These are phyloP conservation scores for Benthosema pterotum DNA, from an alignment of 2,797 vertebrate species.

Conservation along the genomic window DNA sequence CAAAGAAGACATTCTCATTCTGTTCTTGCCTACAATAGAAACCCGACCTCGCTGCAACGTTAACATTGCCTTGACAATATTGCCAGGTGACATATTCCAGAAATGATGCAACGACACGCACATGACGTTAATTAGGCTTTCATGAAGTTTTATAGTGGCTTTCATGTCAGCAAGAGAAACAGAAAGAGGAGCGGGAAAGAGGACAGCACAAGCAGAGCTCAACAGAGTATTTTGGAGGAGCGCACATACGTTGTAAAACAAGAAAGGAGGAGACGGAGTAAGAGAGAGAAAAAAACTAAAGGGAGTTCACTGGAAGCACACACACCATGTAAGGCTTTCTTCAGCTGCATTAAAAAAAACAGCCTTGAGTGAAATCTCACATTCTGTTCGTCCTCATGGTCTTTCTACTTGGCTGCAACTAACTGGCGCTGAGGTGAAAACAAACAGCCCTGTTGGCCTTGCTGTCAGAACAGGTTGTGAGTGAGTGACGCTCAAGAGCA, in stretches of 20 bases:
- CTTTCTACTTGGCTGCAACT: constrained; percentile 56
- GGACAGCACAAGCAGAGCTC: too few species aligned
- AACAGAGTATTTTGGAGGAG: too few species aligned
- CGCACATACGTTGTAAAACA: not conserved
- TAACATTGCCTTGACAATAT: too few species aligned
- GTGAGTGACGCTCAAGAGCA: constrained; percentile 45
- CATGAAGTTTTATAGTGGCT: too few species aligned
- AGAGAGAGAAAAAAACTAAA: constrained; percentile 17
- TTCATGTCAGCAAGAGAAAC: too few species aligned
- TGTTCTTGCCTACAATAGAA: too few species aligned
- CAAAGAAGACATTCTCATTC: too few species aligned
- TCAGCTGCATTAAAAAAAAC: constrained; percentile 50
- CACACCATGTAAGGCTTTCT: constrained; percentile 71
- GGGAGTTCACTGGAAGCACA: constrained; percentile 22
- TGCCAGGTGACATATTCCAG: too few species aligned
- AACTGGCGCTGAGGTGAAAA: constrained; percentile 47
- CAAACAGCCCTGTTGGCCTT: constrained; percentile 57
- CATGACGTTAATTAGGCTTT: too few species aligned
- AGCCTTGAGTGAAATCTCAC: constrained; percentile 57
- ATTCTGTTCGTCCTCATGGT: constrained; percentile 64
- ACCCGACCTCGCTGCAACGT: too few species aligned
- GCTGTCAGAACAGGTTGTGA: constrained; percentile 25
- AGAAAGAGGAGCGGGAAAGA: too few species aligned
- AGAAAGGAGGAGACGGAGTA: not conserved
- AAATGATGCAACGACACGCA: too few species aligned